phyloP scores from a whole-genome alignment of 1,140 invertebrate genomes.

The Drosophila tristis region DNA sequence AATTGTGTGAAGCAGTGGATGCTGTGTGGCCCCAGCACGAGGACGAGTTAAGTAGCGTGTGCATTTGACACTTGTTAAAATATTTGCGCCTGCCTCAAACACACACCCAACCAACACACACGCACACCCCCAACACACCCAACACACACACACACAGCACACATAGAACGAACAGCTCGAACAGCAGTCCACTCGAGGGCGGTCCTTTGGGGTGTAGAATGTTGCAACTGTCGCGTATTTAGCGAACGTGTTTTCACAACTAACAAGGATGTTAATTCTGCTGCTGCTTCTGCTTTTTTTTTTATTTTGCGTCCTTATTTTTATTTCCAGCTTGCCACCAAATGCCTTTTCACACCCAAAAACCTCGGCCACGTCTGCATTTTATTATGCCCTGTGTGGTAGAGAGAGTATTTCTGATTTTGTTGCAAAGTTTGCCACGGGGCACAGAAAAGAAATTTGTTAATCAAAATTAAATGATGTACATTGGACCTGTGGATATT shows the following conservation, averaged over 20 bases:
- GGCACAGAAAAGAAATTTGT: too few species aligned
- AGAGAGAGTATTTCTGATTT: too few species aligned
- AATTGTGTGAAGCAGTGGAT: constrained; percentile 26
- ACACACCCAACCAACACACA: constrained; percentile 37
- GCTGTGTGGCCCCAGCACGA: constrained; percentile 1
- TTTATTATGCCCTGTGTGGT: too few species aligned
- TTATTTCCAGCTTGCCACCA: constrained; percentile 77
- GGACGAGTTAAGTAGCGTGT: constrained; percentile 80
- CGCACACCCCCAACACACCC: constrained; percentile 39
- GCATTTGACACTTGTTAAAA: constrained; percentile 84
- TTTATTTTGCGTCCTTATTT: constrained; percentile 53
- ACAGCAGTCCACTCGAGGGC: constrained; percentile 17
- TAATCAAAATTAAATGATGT: too few species aligned
- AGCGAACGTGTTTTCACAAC: constrained; percentile 82
- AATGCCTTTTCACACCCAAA: constrained; percentile 80
- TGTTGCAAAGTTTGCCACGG: too few species aligned
- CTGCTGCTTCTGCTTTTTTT: constrained; percentile 12
- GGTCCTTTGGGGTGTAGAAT: constrained; percentile 38
- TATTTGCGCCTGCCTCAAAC: constrained; percentile 77
- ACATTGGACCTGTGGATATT: too few species aligned
- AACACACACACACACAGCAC: constrained; percentile 17
- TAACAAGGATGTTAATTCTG: constrained; percentile 82
- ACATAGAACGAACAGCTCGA: neutral
- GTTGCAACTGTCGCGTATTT: constrained; percentile 67
- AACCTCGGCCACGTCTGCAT: neutral